phyloP scores from a whole-genome alignment of 2,888 invertebrate genomes.

The Polietes domitor region DNA sequence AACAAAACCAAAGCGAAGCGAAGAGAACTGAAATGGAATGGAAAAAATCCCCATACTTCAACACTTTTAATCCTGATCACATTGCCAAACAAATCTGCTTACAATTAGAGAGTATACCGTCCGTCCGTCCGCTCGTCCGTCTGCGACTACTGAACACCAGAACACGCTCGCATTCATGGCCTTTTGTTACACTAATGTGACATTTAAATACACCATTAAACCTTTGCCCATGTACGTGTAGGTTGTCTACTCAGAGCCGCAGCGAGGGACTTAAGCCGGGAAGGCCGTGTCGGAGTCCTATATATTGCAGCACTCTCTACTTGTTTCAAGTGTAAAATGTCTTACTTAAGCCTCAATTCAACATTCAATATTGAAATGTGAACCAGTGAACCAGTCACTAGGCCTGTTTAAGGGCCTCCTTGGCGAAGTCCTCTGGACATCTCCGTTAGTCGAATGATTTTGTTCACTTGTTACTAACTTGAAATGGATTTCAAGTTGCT shows the following conservation, averaged over 20 bases:
- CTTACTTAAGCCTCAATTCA: no score
- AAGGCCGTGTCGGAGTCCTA: not conserved
- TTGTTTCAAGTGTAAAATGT: no score
- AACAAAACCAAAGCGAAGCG: not conserved
- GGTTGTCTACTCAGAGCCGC: not conserved
- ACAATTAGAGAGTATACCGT: conserved; percentile 46
- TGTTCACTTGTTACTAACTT: conserved; percentile 10
- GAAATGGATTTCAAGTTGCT: conserved; percentile 15
- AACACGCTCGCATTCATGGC: conserved; percentile 35
- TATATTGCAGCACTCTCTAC: no score
- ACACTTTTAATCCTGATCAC: conserved; percentile 53
- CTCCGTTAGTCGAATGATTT: no score
- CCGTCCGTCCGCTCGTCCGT: not conserved
- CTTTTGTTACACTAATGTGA: conserved; percentile 58
- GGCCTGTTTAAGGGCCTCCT: no score
- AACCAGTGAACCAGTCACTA: no score
- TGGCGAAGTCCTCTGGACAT: no score
- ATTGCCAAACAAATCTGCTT: conserved; percentile 51
- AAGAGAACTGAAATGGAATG: not conserved
- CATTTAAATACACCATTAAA: conserved; percentile 61
- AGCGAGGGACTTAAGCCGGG: not conserved
- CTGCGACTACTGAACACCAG: not conserved
- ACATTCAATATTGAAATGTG: no score
- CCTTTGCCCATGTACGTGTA: conserved; percentile 7
- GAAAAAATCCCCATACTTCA: conserved; percentile 49